A percentile compares a stretch with the other conserved stretches of the same genome.
Conservation (phyloP, 2,113 vertebrate species). For the Hippocampus mohnikei region DNA sequence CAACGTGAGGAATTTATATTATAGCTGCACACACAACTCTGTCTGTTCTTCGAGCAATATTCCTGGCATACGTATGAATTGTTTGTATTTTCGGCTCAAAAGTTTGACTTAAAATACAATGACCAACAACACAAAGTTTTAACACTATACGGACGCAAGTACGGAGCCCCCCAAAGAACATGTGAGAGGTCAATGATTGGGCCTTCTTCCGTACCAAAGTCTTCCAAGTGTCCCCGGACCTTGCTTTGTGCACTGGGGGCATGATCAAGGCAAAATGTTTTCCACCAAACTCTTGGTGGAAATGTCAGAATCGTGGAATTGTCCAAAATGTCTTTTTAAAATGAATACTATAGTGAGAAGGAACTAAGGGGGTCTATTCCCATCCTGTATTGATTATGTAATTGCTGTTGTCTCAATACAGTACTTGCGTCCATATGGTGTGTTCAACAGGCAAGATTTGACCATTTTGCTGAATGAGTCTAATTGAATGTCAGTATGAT, state of each 20-base stretch:
- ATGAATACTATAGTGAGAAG: neutral
- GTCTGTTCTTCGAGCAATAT: constrained; percentile 31
- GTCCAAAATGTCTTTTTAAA: neutral
- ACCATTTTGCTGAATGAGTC: neutral
- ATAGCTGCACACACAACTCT: constrained; percentile 54
- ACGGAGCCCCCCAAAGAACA: neutral
- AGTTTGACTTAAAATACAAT: neutral
- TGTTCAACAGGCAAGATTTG: neutral
- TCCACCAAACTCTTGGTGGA: neutral
- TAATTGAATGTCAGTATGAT: neutral
- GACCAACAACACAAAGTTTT: neutral
- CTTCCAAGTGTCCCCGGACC: neutral
- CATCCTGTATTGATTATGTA: neutral
- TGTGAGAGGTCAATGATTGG: neutral
- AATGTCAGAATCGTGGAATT: neutral
- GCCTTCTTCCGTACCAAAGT: neutral
- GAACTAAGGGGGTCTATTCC: neutral
- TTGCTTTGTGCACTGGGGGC: neutral
- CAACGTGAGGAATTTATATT: constrained; percentile 67
- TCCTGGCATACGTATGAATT: constrained; percentile 6
- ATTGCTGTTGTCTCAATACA: neutral
- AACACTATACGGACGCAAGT: neutral
- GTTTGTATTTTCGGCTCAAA: constrained; percentile 1
- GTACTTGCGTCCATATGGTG: neutral
- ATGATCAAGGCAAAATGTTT: neutral